Conservation (phyloP, 2,113 vertebrate species). For the Drymodes brunneopygia region DNA sequence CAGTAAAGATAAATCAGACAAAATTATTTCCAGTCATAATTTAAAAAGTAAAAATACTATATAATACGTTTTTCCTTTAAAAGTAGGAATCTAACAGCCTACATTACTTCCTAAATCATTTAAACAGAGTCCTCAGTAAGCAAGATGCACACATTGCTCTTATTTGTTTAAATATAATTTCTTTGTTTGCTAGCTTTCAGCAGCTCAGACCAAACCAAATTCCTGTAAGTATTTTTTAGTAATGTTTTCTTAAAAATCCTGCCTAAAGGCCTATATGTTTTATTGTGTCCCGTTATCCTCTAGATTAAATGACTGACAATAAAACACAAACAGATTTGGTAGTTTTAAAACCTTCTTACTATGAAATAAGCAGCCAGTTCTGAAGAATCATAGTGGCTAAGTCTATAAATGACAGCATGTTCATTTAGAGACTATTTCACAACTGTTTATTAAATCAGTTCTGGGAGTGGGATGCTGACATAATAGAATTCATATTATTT, state of each 20-base stretch:
- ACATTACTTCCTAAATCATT: background rate
- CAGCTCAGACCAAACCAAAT: background rate
- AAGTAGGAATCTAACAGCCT: background rate
- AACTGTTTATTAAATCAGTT: conserved; percentile 33
- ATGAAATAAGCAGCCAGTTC: conserved; percentile 26
- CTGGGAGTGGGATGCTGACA: conserved; percentile 34
- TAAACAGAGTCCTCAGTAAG: background rate
- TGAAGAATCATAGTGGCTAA: background rate
- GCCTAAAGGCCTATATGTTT: background rate
- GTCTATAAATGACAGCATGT: background rate
- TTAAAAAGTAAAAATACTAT: background rate
- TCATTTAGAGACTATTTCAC: conserved; percentile 16
- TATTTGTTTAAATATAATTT: background rate
- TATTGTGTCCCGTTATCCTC: background rate
- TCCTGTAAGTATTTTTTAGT: background rate
- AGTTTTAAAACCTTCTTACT: conserved; percentile 51
- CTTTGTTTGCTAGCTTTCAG: background rate
- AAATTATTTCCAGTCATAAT: background rate
- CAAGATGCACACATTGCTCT: background rate
- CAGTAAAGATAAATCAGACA: background rate
- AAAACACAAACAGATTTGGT: conserved; percentile 41
- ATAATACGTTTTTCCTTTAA: background rate
- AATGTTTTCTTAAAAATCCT: conserved; percentile 36
- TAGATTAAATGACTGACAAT: conserved; percentile 17
- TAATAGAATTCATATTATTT: conserved; percentile 63